phyloP scores from a whole-genome alignment of 2,113 vertebrate genomes.

The Tragelaphus strepsiceros region DNA sequence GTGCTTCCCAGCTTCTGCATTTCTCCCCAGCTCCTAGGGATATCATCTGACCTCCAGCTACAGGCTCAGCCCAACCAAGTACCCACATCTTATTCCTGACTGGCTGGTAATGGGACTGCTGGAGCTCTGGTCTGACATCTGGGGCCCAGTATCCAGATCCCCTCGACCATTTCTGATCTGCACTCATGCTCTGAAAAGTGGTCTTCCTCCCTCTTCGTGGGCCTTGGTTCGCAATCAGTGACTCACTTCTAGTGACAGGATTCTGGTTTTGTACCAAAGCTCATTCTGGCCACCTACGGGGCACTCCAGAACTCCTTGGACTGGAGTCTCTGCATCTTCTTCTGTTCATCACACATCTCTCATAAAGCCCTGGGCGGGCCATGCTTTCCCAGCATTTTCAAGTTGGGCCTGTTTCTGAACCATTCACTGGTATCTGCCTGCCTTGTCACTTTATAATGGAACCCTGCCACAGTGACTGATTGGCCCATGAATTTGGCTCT shows the following conservation, averaged over 20 bases:
- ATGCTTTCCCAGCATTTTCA: background rate
- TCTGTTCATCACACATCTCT: background rate
- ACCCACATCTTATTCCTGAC: background rate
- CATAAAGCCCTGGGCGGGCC: background rate
- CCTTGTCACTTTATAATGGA: background rate
- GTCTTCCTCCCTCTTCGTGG: background rate
- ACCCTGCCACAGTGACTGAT: background rate
- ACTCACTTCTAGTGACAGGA: background rate
- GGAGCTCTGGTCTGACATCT: background rate
- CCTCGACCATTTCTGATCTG: background rate
- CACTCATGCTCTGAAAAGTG: background rate
- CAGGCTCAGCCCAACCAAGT: background rate
- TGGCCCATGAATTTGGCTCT: background rate
- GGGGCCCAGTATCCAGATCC: background rate
- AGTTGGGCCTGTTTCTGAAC: background rate
- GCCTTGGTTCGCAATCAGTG: background rate
- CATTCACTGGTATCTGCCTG: background rate
- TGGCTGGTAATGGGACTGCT: background rate
- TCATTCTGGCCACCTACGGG: background rate
- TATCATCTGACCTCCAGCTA: background rate
- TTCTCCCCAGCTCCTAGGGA: background rate
- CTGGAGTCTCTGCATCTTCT: background rate
- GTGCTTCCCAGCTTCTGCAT: background rate
- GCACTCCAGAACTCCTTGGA: background rate
- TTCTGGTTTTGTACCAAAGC: background rate